Percentiles rank a stretch among this genome's conserved stretches.
Evolutionary conservation across 2,888 invertebrate species (phyloP).

Genomic region (Acleris cristana): DNA sequence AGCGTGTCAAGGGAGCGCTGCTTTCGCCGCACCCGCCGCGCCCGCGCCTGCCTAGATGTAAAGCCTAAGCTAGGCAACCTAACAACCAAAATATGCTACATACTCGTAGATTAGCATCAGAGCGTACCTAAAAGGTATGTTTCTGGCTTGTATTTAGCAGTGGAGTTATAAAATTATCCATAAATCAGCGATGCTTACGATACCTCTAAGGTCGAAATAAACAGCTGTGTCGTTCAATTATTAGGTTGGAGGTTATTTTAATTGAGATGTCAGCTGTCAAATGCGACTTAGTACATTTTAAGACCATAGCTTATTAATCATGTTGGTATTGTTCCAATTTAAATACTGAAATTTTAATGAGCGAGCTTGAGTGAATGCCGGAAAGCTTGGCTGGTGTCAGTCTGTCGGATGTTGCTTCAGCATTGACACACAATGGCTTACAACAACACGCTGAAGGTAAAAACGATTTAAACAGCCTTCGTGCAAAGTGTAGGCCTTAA

Average conservation of each 20-base stretch:
- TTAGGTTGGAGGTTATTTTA: no score
- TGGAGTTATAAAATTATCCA: no score
- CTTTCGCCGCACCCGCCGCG: constrained; percentile 70
- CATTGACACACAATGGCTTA: constrained; percentile 65
- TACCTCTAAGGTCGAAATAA: no score
- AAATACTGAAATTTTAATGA: background rate
- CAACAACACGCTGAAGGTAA: constrained; percentile 65
- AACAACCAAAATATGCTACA: constrained; percentile 46
- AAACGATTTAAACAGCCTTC: constrained; percentile 67
- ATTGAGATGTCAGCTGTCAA: no score
- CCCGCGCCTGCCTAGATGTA: constrained; percentile 62
- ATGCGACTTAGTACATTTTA: no score
- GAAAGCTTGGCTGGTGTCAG: constrained; percentile 38
- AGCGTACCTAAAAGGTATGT: background rate
- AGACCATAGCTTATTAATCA: no score
- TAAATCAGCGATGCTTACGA: no score
- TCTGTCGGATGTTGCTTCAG: constrained; percentile 62
- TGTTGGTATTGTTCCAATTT: no score
- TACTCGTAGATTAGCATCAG: background rate
- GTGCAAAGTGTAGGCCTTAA: constrained; percentile 54
- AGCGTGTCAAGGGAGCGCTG: constrained; percentile 83
- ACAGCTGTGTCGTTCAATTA: no score
- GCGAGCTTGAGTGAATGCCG: constrained; percentile 16
- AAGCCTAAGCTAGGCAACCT: constrained; percentile 51
- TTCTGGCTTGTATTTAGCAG: no score